Conservation (phyloP, 2,113 vertebrate species). For the Stictonetta naevosa region DNA sequence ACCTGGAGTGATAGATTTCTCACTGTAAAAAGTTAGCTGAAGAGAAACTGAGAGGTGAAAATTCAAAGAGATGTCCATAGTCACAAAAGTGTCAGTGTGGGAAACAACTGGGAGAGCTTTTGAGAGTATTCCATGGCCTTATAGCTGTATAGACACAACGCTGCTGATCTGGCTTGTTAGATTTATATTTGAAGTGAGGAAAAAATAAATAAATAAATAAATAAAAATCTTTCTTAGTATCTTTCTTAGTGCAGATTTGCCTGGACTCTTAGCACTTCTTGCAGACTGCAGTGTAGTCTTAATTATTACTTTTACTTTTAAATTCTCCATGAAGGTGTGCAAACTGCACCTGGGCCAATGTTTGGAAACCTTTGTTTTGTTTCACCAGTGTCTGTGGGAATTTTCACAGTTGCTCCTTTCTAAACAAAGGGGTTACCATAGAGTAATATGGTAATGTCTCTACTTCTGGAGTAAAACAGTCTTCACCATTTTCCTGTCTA, state of each 20-base stretch:
- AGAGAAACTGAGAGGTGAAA: neutral
- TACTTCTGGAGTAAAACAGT: neutral
- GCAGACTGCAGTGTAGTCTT: neutral
- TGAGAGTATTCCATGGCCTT: neutral
- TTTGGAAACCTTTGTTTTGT: neutral
- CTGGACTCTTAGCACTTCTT: neutral
- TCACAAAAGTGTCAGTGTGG: neutral
- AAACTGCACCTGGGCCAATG: neutral
- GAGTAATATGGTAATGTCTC: neutral
- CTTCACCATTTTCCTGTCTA: neutral
- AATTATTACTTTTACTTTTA: neutral
- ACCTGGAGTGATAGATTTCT: neutral
- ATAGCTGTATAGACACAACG: neutral
- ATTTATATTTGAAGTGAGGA: neutral
- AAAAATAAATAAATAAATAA: neutral
- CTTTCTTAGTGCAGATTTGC: neutral
- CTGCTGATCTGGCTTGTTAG: neutral
- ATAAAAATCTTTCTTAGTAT: neutral
- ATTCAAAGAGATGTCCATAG: neutral
- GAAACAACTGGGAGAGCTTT: neutral
- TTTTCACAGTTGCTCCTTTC: neutral
- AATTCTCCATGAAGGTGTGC: neutral
- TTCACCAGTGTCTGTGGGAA: neutral
- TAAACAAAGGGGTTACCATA: neutral
- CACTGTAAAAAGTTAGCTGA: neutral